Evolutionary conservation across 2,797 vertebrate genomes (phyloP), one percentile per base, ranked within the genome.

Genomic region (Cichlasoma orientale): DNA sequence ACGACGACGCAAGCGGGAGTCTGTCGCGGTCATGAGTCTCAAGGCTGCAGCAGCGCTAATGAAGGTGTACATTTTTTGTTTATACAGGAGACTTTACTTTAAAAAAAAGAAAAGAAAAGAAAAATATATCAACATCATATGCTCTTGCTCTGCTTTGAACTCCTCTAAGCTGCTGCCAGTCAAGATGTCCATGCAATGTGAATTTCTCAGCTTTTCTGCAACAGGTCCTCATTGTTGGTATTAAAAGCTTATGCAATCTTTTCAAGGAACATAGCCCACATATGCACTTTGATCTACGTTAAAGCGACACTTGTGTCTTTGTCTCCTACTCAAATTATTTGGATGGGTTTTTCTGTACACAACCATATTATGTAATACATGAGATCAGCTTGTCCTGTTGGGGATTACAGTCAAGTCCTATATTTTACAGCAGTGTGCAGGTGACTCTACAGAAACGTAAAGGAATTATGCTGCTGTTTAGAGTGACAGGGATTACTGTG

Each of bases 21-120:
- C 98, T 0, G 98, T 99, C 2, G 98, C 98, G 47, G 97, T 97
- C 78, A 99, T 99, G 98, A 98, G 98, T 70, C 97, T 99, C 87
- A 96, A 97, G 75, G 98, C 97, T 0, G 98, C 98, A 0, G 97
- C 98, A 0, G 97, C 98, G 0, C 87, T 99, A 44, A 95, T 99
- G 90, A 99, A 98, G 97, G 98, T 99, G 86, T 71, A 55, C 57
- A 52, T 38, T 56, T 58, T 66, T 23, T 56, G 5, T 57, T 47
- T 27, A 33, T 54, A 21, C 1, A 12, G 7, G 2, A 8, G 33
- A 9, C 29, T 56, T 63, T 7, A 6, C 16, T 19, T 33, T 33
- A 8, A 33, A 33, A 33, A 33, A 33, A 36, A 59, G 12, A 5
- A 38, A 9, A 18, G n/a, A 9, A 19, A 19, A 19, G 33, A 33